Conservation (phyloP, 92 coral and sea anemone species). For the Blastomussa wellsi region DNA sequence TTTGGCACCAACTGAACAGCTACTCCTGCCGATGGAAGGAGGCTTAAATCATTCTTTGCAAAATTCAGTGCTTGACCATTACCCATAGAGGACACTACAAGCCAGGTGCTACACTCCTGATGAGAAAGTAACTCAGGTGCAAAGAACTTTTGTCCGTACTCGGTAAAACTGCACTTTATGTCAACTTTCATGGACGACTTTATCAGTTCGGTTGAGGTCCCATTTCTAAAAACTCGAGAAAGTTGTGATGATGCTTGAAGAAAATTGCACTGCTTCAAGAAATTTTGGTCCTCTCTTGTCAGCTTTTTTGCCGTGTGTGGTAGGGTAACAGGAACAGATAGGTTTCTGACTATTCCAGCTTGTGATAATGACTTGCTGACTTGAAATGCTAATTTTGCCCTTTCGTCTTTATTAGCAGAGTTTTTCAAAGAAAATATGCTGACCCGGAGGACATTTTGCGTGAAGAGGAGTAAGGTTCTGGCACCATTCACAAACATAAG, state of each 20-base stretch:
- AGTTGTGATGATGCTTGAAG: conserved; percentile 60
- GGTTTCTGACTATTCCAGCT: conserved; percentile 26
- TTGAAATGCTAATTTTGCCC: no score
- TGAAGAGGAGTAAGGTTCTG: conserved; percentile 72
- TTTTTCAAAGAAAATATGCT: no score
- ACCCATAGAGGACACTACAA: conserved; percentile 78
- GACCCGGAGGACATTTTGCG: conserved; percentile 76
- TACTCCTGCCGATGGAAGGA: conserved; percentile 84
- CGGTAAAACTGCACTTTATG: conserved; percentile 30
- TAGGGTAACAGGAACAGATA: no score
- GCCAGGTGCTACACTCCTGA: conserved; percentile 51
- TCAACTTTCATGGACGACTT: conserved; percentile 46
- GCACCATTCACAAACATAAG: conserved; percentile 63
- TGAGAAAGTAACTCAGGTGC: neutral
- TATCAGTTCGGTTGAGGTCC: neutral
- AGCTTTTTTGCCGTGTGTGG: conserved; percentile 39
- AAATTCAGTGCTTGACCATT: conserved; percentile 51
- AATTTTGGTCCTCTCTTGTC: conserved; percentile 23
- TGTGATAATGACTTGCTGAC: conserved; percentile 55
- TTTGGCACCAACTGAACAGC: conserved; percentile 48
- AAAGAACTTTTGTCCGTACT: conserved; percentile 33
- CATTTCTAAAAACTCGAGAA: neutral
- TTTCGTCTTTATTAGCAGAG: no score
- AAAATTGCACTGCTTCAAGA: conserved; percentile 60
- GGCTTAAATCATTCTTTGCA: conserved; percentile 48